These are phyloP conservation scores for Planococcus citri DNA, from an alignment of 1,140 invertebrate species.

Conservation along the genomic window DNA sequence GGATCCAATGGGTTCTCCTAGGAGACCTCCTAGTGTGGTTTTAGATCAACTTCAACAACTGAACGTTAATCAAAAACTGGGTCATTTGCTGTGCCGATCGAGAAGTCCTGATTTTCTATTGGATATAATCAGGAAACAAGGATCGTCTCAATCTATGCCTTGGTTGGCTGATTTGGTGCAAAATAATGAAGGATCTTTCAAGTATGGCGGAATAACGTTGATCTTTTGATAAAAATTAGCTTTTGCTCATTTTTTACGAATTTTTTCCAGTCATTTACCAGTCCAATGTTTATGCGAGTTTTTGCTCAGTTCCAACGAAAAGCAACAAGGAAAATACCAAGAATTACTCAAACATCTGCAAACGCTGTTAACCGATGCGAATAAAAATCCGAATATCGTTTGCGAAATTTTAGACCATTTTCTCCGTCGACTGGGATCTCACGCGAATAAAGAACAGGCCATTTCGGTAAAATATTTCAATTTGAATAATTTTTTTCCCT, in stretches of 20 bases:
- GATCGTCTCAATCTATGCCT: slow-evolving; percentile 84
- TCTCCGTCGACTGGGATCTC: slow-evolving; percentile 67
- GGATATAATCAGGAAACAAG: slow-evolving; percentile 78
- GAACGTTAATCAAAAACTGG: slow-evolving; percentile 65
- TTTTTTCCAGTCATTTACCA: slow-evolving; percentile 56
- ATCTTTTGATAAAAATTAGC: slow-evolving; percentile 13
- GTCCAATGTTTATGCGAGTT: slow-evolving; percentile 95
- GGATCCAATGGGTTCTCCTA: slow-evolving; percentile 66
- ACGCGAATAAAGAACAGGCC: slow-evolving; percentile 63
- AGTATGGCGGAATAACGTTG: slow-evolving; percentile 35
- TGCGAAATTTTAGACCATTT: slow-evolving; percentile 88
- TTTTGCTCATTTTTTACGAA: neutral
- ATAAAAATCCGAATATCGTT: slow-evolving; percentile 44
- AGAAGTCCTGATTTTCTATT: slow-evolving; percentile 83
- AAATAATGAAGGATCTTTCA: slow-evolving; percentile 73
- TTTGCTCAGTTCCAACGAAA: slow-evolving; percentile 58
- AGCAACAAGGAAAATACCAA: slow-evolving; percentile 53
- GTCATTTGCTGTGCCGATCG: slow-evolving; percentile 79
- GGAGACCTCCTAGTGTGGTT: slow-evolving; percentile 61
- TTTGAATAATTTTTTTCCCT: neutral
- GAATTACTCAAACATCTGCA: slow-evolving; percentile 67
- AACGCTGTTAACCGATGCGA: slow-evolving; percentile 46
- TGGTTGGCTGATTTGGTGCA: slow-evolving; percentile 92
- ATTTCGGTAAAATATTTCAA: slow-evolving; percentile 40
- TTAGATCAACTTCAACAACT: slow-evolving; percentile 69